These are phyloP conservation scores for Gambusia yucatana DNA, from an alignment of 2,797 vertebrate species.

Conservation along the genomic window DNA sequence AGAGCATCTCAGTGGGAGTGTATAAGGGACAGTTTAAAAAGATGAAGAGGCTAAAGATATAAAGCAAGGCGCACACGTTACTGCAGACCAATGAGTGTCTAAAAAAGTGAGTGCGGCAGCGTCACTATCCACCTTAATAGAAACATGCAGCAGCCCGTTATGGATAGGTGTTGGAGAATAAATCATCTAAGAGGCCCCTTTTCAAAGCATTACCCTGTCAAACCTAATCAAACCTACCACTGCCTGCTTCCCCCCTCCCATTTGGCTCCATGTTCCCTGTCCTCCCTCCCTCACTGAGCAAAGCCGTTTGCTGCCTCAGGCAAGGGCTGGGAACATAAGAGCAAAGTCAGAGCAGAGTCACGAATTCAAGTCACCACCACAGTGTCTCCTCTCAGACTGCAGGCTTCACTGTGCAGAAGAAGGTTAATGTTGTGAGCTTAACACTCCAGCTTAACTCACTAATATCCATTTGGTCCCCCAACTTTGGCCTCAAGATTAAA, in stretches of 20 bases:
- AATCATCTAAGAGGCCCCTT: conserved; percentile 75
- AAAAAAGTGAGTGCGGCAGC: conserved; percentile 56
- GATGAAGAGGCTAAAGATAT: conserved; percentile 51
- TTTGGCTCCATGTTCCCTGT: conserved; percentile 35
- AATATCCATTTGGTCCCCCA: conserved; percentile 36
- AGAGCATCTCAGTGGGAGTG: conserved; percentile 64
- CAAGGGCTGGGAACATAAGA: conserved; percentile 79
- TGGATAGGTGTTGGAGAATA: conserved; percentile 75
- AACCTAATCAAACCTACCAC: conserved; percentile 75
- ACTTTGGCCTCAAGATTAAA: conserved; percentile 30
- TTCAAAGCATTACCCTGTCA: conserved; percentile 80
- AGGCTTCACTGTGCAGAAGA: conserved; percentile 33
- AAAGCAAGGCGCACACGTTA: conserved; percentile 47
- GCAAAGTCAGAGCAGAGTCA: conserved; percentile 77
- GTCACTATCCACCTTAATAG: conserved; percentile 72
- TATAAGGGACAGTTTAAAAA: conserved; percentile 40
- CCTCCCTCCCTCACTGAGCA: conserved; percentile 68
- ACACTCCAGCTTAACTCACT: conserved; percentile 39
- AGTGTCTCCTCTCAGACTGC: conserved; percentile 54
- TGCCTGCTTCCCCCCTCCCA: conserved; percentile 56
- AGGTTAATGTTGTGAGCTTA: conserved; percentile 36
- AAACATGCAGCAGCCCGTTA: conserved; percentile 74
- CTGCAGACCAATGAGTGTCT: conserved; percentile 59
- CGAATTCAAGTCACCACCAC: conserved; percentile 60
- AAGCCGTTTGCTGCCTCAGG: conserved; percentile 78